Base-by-base conservation (phyloP, 2,113 vertebrate species). In the Dendrocopos noguchii region DNA sequence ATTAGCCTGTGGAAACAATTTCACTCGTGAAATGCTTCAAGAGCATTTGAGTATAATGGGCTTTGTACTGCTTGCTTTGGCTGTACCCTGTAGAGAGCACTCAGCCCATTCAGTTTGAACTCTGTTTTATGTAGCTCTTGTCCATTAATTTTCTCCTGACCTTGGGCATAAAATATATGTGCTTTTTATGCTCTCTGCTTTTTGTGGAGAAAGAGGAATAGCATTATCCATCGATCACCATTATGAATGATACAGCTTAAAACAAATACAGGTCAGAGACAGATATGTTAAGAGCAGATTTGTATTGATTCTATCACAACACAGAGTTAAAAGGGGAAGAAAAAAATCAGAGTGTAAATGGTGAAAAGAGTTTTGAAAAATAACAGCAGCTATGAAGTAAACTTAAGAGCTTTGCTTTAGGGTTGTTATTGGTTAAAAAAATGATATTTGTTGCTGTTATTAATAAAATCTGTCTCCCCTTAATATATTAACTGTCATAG, bases 101-200 rank as follows among this genome's bases (percentile, higher is more conserved):
- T 98, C 97, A 95, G 91, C 97, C 98, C 98, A 97, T 98, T 98
- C 97, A 98, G 95, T 97, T 98, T 98, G 98, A 98, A 98, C 98
- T 98, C 97, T 97, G 97, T 98, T 98, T 98, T 98, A 98, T 99
- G 97, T 98, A 95, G 93, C 97, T 98, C 97, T 98, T 98, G 98
- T 98, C 97, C 98, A 98, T 99, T 98, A 98, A 98, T 98, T 98
- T 98, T 98, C 98, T 98, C 78, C 94, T 98, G 98, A 98, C 97
- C 98, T 98, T 98, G 98, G 98, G 98, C 98, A 98, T 97, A 97
- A 96, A 97, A 98, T 98, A 98, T 97, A 97, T 95, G 95, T 44
- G 82, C 97, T 98, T 98, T 98, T 98, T 97, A 97, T 98, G 94
- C 97, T 88, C 72, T 74, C 46, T 85, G 92, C 97, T 97, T 97